phyloP scores from a whole-genome alignment of 2,888 invertebrate genomes.

The Microplitis manilae region DNA sequence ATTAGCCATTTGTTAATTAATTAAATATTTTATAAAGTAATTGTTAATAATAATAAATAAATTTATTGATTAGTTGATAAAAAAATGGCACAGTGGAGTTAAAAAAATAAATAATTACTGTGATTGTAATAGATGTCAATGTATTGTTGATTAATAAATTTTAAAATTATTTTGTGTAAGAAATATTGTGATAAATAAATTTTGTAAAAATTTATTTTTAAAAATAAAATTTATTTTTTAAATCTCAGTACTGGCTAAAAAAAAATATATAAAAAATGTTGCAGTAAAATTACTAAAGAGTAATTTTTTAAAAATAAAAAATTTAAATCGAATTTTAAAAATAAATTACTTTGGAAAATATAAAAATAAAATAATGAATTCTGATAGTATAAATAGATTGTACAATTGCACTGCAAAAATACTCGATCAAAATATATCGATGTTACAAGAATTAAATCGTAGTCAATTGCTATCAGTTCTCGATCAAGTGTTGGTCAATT shows the following conservation, averaged over 20 bases:
- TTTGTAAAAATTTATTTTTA: neutral
- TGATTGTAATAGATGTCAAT: neutral
- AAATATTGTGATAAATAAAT: neutral
- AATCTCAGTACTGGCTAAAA: neutral
- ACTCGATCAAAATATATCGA: constrained; percentile 53
- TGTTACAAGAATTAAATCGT: constrained; percentile 53
- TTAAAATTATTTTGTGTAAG: neutral
- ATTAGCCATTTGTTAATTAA: neutral
- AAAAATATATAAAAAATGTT: no score
- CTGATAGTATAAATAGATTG: constrained; percentile 48
- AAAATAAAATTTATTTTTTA: neutral
- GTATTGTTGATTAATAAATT: neutral
- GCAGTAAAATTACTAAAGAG: no score
- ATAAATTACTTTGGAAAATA: neutral
- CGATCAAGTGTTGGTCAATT: constrained; percentile 53
- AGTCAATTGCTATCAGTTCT: constrained; percentile 54
- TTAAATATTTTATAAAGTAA: neutral
- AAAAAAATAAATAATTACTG: neutral
- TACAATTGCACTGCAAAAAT: constrained; percentile 59
- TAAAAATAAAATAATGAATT: constrained; percentile 52
- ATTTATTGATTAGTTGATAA: neutral
- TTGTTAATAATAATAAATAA: neutral
- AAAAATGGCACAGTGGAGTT: neutral
- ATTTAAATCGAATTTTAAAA: no score
- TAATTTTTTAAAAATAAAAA: no score